Evolutionary conservation across 1,140 invertebrate genomes (phyloP), one percentile per base, ranked within the genome.

Genomic region (Lordiphosa collinella): DNA sequence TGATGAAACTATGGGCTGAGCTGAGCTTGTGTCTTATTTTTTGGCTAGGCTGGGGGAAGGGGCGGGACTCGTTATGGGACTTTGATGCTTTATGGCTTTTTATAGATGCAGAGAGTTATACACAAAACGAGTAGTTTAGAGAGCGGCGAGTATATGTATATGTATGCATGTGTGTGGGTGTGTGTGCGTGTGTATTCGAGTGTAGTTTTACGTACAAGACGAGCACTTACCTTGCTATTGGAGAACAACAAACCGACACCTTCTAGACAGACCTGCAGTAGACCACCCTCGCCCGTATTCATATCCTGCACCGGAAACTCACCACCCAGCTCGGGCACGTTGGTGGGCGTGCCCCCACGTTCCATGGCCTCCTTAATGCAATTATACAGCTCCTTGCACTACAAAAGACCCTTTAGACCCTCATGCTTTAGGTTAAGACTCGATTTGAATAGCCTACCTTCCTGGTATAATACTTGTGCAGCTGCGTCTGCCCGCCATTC

Each of bases 361-460:
- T 99, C 98, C 97, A 99, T 99, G 4, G 98, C 95, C 76, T 98
- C 96, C 91, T 99, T 99, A 73, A 99, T 99, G 88, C 96, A 98
- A 89, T 98, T 97, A 89, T 99, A 99, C 16, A 99, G 91, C 75
- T 99, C 97, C 90, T 98, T 97, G 90, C 98, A 99, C 97, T 99
- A 90, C n/a, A 56, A 29, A 12, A 10, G 7, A 3, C 29, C 4
- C 10, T 14, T 4, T 13, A 22, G 18, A 22, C 0, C 18, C 14
- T 8, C n/a, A n/a, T n/a, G n/a, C n/a, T n/a, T n/a, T n/a, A n/a
- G n/a, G n/a, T n/a, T n/a, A 6, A 2, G 2, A 16, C 2, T 18
- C 8, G 5, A 25, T 35, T 25, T 25, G 1, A 3, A n/a, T 7
- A 4, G 56, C 76, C 88, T 89, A 98, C 97, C 93, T 99, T 99